These are phyloP conservation scores for Drosophila kepulauana DNA, from an alignment of 1,140 invertebrate species.

Conservation along the genomic window DNA sequence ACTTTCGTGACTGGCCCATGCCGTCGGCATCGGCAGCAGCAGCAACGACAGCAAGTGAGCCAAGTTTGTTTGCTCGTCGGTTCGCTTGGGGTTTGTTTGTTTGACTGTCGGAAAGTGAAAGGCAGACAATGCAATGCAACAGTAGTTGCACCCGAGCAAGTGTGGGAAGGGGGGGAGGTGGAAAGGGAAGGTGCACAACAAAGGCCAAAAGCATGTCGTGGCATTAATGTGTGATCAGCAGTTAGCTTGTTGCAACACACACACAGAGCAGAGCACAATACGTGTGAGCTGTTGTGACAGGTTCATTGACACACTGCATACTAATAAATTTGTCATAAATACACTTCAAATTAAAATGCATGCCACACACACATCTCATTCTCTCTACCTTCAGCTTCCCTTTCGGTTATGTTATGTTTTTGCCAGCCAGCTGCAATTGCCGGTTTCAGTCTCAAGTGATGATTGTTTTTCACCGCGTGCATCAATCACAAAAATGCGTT, in stretches of 20 bases:
- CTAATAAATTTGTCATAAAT: slow-evolving; percentile 71
- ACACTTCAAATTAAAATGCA: slow-evolving; percentile 18
- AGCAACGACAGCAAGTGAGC: slow-evolving; percentile 34
- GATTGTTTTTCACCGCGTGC: slow-evolving; percentile 12
- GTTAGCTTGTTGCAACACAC: slow-evolving; percentile 28
- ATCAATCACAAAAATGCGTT: slow-evolving; percentile 55
- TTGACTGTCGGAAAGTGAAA: slow-evolving; percentile 66
- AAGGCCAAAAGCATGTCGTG: slow-evolving; percentile 41
- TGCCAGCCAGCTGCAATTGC: slow-evolving; percentile 47
- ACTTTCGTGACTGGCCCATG: slow-evolving; percentile 75
- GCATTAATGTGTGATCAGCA: slow-evolving; percentile 47
- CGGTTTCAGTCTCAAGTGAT: slow-evolving; percentile 23
- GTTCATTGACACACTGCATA: slow-evolving; percentile 54
- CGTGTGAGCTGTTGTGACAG: slow-evolving; percentile 8
- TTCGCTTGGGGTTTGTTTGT: slow-evolving; percentile 19
- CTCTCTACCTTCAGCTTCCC: not conserved
- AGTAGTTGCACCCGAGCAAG: not conserved
- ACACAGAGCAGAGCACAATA: not conserved
- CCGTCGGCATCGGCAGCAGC: not conserved
- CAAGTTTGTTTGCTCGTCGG: slow-evolving; percentile 51
- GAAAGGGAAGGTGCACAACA: slow-evolving; percentile 15
- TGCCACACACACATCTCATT: not conserved
- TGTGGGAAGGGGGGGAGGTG: not conserved
- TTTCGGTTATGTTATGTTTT: slow-evolving; percentile 27
- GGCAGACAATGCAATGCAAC: slow-evolving; percentile 42